Evolutionary conservation across 2,113 vertebrate species (phyloP).

Genomic region (Leiothrix lutea): DNA sequence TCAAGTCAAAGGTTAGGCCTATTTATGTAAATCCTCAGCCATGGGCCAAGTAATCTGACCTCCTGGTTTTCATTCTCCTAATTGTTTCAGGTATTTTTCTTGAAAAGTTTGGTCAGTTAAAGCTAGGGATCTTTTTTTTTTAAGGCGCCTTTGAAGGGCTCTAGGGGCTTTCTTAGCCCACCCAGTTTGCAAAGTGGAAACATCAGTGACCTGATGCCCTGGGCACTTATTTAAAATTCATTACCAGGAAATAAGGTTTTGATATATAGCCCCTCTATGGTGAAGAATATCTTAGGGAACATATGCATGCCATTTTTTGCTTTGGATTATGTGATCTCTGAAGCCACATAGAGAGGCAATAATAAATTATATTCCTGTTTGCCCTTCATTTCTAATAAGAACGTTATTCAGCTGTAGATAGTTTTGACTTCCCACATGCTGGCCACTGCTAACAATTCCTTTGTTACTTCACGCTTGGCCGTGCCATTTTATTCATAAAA

Average conservation of each 20-base stretch:
- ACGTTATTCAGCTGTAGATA: background rate
- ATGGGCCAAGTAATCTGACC: constrained; percentile 74
- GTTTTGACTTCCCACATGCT: constrained; percentile 29
- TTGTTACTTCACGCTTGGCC: background rate
- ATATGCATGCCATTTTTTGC: constrained; percentile 38
- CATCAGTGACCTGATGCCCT: constrained; percentile 69
- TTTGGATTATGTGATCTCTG: constrained; percentile 38
- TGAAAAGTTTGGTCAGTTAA: constrained; percentile 72
- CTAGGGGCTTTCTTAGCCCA: constrained; percentile 71
- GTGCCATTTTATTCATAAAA: background rate
- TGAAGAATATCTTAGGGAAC: constrained; percentile 53
- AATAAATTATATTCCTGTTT: constrained; percentile 39
- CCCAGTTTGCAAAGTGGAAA: constrained; percentile 76
- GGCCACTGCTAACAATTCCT: background rate
- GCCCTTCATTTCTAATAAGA: constrained; percentile 41
- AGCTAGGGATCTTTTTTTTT: constrained; percentile 64
- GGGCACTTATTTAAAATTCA: constrained; percentile 67
- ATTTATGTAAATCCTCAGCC: constrained; percentile 79
- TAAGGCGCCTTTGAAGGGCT: constrained; percentile 72
- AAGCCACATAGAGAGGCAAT: constrained; percentile 27
- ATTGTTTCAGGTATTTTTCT: constrained; percentile 78
- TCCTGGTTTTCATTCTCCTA: constrained; percentile 74
- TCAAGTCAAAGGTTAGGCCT: constrained; percentile 76
- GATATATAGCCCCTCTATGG: constrained; percentile 58
- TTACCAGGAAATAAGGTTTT: constrained; percentile 75